phyloP scores from a whole-genome alignment of 2,113 vertebrate species.

The Poicephalus meyeri region DNA sequence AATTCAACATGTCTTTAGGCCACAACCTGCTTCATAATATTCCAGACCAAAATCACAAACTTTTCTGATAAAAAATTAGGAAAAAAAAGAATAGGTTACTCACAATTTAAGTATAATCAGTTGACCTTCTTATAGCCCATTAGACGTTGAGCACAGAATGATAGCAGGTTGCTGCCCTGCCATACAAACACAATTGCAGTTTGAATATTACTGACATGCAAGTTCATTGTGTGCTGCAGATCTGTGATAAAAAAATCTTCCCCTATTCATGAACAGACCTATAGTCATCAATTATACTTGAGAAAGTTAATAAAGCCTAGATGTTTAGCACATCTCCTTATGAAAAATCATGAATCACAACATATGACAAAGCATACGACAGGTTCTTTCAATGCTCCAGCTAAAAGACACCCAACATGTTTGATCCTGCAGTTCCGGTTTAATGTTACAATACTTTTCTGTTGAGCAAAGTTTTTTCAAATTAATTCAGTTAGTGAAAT shows the following conservation, averaged over 20 bases:
- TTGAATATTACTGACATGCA: neutral
- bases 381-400: neutral
- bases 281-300: neutral
- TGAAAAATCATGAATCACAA: neutral
- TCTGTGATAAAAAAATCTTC: neutral
- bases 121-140: neutral
- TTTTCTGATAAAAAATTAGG: neutral
- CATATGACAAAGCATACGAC: neutral
- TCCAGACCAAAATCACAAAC: neutral
- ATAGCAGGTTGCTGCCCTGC: neutral
- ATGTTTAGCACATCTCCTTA: neutral
- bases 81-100: neutral
- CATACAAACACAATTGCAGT: neutral
- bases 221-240: neutral
- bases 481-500: neutral
- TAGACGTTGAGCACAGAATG: neutral
- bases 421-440: neutral
- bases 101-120: neutral
- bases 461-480: neutral
- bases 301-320: neutral
- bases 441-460: neutral
- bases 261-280: neutral
- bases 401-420: neutral
- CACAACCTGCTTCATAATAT: neutral
- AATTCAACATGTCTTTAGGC: neutral